A percentile compares a stretch with the other conserved stretches of the same genome.
These are phyloP conservation scores for Amphimallon solstitiale DNA, from an alignment of 2,888 invertebrate genomes.

Conservation along the genomic window DNA sequence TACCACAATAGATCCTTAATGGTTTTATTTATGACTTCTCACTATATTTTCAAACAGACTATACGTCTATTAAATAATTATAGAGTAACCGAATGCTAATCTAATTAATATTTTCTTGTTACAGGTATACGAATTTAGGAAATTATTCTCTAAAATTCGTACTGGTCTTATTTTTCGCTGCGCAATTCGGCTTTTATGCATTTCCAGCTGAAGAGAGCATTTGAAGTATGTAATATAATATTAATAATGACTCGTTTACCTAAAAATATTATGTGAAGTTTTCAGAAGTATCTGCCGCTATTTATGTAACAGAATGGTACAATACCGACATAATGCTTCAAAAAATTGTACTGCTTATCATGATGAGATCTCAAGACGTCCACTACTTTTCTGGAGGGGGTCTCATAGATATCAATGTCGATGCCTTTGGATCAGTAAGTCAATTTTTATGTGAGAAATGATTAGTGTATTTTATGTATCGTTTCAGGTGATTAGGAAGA, in stretches of 20 bases:
- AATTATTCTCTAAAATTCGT: background rate
- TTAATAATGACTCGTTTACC: too few relatives aligned
- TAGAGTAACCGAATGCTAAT: too few relatives aligned
- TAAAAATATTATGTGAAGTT: too few relatives aligned
- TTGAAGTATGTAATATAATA: background rate
- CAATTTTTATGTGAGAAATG: too few relatives aligned
- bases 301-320: constrained; percentile 1
- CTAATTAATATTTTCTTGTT: too few relatives aligned
- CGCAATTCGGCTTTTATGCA: background rate
- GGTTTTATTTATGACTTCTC: too few relatives aligned
- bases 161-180: background rate
- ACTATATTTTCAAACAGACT: too few relatives aligned
- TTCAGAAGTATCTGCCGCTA: background rate
- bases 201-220: background rate
- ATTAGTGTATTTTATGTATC: too few relatives aligned
- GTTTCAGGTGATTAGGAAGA: background rate
- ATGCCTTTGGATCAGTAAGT: background rate
- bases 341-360: background rate
- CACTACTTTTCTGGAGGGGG: background rate
- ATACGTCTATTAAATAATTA: too few relatives aligned
- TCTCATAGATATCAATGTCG: background rate
- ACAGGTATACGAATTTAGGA: background rate
- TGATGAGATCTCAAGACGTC: background rate
- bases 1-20: too few relatives aligned
- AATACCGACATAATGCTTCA: background rate